Percentiles rank a stretch among this genome's conserved stretches.
Conservation (phyloP, 2,797 vertebrate species). For the Orientallactaga sibirica region DNA sequence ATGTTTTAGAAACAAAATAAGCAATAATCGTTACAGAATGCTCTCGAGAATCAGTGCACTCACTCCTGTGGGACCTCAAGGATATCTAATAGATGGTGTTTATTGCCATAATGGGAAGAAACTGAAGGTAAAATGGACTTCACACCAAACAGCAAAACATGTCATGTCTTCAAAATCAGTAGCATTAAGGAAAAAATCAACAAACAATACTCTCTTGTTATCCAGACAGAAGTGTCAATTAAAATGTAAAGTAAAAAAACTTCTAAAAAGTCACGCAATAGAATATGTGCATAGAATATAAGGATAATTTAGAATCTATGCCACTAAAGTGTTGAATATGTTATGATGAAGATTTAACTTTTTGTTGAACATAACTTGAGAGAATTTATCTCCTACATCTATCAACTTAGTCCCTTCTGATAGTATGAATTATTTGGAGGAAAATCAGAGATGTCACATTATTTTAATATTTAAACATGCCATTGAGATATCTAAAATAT, state of each 20-base stretch:
- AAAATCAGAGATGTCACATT: neutral
- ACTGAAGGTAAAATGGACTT: neutral
- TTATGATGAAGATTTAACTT: neutral
- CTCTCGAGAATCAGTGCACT: neutral
- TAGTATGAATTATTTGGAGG: neutral
- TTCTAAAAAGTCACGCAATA: neutral
- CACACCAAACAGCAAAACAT: neutral
- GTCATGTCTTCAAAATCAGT: neutral
- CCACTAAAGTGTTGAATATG: neutral
- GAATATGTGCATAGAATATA: neutral
- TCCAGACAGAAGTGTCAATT: neutral
- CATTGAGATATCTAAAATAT: neutral
- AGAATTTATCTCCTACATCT: neutral
- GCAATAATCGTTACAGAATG: neutral
- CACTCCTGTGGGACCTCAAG: neutral
- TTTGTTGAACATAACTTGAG: neutral
- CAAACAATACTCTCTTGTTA: neutral
- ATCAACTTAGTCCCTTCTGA: neutral
- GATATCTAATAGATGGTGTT: neutral
- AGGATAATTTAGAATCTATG: neutral
- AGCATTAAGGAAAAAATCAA: neutral
- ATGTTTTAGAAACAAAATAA: neutral
- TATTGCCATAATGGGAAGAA: neutral
- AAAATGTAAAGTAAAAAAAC: neutral
- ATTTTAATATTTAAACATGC: slow-evolving; percentile 10